A percentile compares a stretch with the other conserved stretches of the same genome.
Evolutionary conservation across 2,888 invertebrate species (phyloP).

Genomic region (Vannuccia rotundouncinata): DNA sequence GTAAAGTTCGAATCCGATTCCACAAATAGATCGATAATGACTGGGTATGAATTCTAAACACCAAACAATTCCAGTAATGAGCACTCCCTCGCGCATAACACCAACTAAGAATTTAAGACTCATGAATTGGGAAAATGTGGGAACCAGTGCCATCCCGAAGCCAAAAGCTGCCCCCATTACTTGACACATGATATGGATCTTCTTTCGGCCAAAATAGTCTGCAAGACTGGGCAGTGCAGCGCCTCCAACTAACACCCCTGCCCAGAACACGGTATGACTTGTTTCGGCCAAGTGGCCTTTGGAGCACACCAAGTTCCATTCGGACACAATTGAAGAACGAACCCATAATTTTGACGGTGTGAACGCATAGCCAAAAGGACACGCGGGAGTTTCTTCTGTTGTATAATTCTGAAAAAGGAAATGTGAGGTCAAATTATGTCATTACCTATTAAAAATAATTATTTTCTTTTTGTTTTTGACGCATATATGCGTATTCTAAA

Average conservation of each 20-base stretch:
- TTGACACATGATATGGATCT: not conserved
- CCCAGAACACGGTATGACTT: not conserved
- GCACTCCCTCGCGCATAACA: not conserved
- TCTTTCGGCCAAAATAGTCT: constrained; percentile 3
- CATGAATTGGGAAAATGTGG: not conserved
- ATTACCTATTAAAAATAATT: too few species aligned
- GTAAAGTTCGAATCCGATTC: not conserved
- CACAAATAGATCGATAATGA: not conserved
- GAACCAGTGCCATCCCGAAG: not conserved
- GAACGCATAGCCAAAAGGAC: not conserved
- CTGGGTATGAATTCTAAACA: not conserved
- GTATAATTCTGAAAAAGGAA: not conserved
- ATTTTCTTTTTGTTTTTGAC: too few species aligned
- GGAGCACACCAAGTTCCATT: not conserved
- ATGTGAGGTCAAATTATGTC: too few species aligned
- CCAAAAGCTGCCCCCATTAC: not conserved
- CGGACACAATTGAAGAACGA: not conserved
- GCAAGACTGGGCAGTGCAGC: not conserved
- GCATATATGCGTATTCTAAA: too few species aligned
- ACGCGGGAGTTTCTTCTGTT: not conserved
- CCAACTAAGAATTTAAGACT: constrained; percentile 3
- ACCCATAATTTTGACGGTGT: not conserved
- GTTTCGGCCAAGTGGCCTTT: not conserved
- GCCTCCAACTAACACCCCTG: not conserved
- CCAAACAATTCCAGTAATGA: constrained; percentile 18